Base-by-base conservation (phyloP, 2,888 invertebrate genomes). In the Aphidius colemani region DNA sequence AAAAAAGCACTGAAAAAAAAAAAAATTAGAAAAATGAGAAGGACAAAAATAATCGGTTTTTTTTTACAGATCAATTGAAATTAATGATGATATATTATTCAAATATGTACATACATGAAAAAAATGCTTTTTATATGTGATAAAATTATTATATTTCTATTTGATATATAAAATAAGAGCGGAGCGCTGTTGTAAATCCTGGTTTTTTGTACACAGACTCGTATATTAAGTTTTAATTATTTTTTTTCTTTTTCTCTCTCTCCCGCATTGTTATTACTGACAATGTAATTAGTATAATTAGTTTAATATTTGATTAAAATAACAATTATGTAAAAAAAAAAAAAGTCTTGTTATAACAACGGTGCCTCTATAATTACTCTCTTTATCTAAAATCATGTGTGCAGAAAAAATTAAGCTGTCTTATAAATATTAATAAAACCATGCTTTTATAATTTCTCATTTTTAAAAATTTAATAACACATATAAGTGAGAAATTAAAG, bases 71-170 rank as follows among this genome's bases (percentile, higher is more conserved):
- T 73, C 72, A 64, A 70, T 75, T 73, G 69, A 71, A 73, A 72
- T 73, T 62, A 59, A 61, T 64, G 57, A 76, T 74, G 76, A 71
- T 78, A 76, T 74, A 74, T 76, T 75, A 75, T 77, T 75, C 74
- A 73, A 71, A 80, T 70, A 75, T 80, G 79, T 81, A 81, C 74
- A 79, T 81, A 58, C n/a, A 80, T 74, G 75, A 57, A 57, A 46
- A 48, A 56, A 46, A 80, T 77, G 80, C 79, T 80, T 81, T 81
- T 81, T 81, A 78, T 80, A 81, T 79, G 75, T 77, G 75, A 78
- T 76, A 74, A 74, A 73, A 76, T 77, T 71, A 79, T 76, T 75
- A 77, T 75, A 78, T 77, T 78, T 74, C 75, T 79, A 79, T 76
- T n/a, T 76, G 39, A 46, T 45, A 44, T 45, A 77, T 74, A 76